These are phyloP conservation scores for Eidolon helvum DNA, from an alignment of 2,113 vertebrate species.

Conservation along the genomic window DNA sequence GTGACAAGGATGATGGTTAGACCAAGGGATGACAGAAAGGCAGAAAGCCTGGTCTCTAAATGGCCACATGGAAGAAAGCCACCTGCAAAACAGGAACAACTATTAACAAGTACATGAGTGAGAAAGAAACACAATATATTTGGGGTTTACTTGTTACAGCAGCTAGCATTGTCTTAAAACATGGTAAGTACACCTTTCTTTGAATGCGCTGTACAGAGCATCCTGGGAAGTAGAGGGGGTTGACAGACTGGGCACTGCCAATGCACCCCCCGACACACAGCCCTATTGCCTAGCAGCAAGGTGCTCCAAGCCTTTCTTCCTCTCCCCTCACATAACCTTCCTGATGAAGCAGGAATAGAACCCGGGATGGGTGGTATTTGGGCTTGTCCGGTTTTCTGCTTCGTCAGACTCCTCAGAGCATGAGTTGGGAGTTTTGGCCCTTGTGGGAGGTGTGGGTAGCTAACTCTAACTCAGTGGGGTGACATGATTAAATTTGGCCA, in stretches of 20 bases:
- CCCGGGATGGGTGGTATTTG: not conserved
- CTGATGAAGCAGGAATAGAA: not conserved
- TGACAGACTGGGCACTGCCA: no score
- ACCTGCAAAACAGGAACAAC: not conserved
- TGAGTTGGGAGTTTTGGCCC: conserved; percentile 2
- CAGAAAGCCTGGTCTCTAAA: not conserved
- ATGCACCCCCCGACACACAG: no score
- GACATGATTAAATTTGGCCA: not conserved
- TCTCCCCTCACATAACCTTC: not conserved
- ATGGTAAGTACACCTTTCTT: not conserved
- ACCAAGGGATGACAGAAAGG: not conserved
- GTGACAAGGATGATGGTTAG: not conserved
- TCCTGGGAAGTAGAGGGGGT: not conserved
- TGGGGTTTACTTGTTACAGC: not conserved
- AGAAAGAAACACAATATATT: not conserved
- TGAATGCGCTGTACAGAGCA: not conserved
- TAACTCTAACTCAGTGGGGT: not conserved
- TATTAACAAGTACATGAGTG: not conserved
- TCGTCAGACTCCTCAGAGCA: conserved; percentile 16
- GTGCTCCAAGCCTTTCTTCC: not conserved
- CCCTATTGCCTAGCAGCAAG: not conserved
- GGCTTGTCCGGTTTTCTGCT: not conserved
- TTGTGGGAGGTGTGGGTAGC: conserved; percentile 6
- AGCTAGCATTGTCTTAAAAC: not conserved
- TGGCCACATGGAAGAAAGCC: not conserved